Evolutionary conservation across 1,140 invertebrate species (phyloP).

Genomic region (Tetragonula clypearis): DNA sequence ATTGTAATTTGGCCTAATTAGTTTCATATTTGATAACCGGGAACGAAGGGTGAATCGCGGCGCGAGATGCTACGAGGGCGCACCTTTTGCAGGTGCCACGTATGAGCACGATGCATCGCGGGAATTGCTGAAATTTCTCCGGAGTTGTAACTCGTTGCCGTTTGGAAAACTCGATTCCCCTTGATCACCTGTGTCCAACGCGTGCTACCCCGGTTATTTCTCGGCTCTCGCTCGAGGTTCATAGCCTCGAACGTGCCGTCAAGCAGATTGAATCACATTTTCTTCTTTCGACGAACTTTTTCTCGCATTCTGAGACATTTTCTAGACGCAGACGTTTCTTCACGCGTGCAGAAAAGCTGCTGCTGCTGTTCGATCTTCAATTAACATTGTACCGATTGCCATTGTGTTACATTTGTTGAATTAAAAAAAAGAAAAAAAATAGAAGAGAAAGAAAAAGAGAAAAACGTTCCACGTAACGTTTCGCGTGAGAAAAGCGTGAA

Average conservation of each 20-base stretch:
- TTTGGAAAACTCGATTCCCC: neutral
- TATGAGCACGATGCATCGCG: neutral
- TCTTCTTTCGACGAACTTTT: neutral
- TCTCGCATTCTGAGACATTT: neutral
- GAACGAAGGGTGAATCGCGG: neutral
- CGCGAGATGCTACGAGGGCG: neutral
- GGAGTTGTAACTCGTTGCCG: neutral
- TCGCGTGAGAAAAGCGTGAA: no score
- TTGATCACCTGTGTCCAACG: constrained; percentile 16
- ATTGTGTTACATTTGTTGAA: no score
- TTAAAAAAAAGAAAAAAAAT: no score
- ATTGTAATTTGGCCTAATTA: neutral
- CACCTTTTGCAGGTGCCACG: neutral
- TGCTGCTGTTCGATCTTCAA: no score
- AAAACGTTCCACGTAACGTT: no score
- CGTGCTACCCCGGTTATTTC: neutral
- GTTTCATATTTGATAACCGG: neutral
- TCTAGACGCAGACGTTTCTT: no score
- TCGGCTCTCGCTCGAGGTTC: neutral
- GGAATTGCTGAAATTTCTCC: constrained; percentile 25
- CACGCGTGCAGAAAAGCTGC: no score
- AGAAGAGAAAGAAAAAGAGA: no score
- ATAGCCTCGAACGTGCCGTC: neutral
- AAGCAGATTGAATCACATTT: neutral
- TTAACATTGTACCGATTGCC: no score